These are phyloP conservation scores for Callorhinus ursinus DNA, from an alignment of 2,113 vertebrate genomes.

Conservation along the genomic window DNA sequence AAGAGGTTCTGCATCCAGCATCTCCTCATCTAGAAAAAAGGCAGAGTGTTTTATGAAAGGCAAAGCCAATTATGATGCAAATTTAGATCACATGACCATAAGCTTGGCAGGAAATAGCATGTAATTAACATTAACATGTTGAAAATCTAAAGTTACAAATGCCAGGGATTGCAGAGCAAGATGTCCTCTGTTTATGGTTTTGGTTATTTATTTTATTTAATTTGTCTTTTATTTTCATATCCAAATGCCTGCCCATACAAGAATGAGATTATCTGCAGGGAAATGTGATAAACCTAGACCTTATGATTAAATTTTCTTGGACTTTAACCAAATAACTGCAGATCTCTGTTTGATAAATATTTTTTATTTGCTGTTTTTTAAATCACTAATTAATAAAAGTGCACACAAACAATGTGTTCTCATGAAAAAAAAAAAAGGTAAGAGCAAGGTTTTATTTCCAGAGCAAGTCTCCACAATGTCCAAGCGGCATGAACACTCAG, in stretches of 20 bases:
- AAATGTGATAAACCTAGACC: not conserved
- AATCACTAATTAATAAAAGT: not conserved
- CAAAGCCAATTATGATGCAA: not conserved
- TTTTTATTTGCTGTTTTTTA: not conserved
- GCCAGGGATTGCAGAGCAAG: not conserved
- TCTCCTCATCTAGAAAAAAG: not conserved
- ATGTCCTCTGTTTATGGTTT: not conserved
- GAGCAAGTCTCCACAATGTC: not conserved
- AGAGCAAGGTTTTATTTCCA: not conserved
- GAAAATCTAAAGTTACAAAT: not conserved
- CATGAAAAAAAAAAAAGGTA: not conserved
- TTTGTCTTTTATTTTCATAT: not conserved
- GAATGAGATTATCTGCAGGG: not conserved
- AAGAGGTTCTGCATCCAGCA: constrained; percentile 45
- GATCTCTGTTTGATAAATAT: not conserved
- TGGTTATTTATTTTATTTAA: not conserved
- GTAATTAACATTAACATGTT: not conserved
- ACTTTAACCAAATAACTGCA: not conserved
- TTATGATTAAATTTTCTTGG: not conserved
- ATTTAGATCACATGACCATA: not conserved
- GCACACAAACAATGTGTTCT: not conserved
- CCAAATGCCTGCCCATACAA: not conserved
- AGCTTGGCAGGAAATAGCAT: not conserved
- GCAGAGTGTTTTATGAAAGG: not conserved
- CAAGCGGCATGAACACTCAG: not conserved